These are phyloP conservation scores for Passer montanus DNA, from an alignment of 2,113 vertebrate species.

Conservation along the genomic window DNA sequence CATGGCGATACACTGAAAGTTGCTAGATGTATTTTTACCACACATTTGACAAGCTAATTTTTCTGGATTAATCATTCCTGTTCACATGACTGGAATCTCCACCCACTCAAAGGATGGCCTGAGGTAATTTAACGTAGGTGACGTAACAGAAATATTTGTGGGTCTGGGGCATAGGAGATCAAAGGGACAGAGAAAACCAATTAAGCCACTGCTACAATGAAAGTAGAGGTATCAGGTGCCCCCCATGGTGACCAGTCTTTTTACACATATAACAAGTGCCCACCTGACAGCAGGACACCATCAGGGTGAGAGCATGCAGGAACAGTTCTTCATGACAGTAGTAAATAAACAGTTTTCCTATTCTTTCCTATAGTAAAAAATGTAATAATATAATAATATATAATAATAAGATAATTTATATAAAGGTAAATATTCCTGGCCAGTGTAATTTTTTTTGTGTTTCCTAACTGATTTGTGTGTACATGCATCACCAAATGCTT, in stretches of 20 bases:
- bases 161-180: not conserved
- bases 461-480: not conserved
- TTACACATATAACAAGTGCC: not conserved
- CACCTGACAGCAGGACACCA: not conserved
- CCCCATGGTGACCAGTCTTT: not conserved
- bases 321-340: not conserved
- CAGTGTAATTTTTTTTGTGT: not conserved
- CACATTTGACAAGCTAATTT: not conserved
- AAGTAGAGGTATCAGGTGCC: not conserved
- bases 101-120: not conserved
- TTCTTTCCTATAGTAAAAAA: not conserved
- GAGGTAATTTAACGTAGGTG: not conserved
- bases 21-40: not conserved
- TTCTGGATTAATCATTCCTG: not conserved
- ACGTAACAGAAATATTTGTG: not conserved
- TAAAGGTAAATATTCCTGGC: not conserved
- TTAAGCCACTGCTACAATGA: not conserved
- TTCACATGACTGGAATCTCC: not conserved
- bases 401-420: not conserved
- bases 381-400: not conserved
- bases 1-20: accelerated
- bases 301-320: not conserved
- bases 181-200: not conserved
- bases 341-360: not conserved
- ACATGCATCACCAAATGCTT: not conserved